Percentiles rank a stretch among this genome's conserved stretches.
These are phyloP conservation scores for Phaetusa simplex DNA, from an alignment of 2,113 vertebrate genomes.

Conservation along the genomic window DNA sequence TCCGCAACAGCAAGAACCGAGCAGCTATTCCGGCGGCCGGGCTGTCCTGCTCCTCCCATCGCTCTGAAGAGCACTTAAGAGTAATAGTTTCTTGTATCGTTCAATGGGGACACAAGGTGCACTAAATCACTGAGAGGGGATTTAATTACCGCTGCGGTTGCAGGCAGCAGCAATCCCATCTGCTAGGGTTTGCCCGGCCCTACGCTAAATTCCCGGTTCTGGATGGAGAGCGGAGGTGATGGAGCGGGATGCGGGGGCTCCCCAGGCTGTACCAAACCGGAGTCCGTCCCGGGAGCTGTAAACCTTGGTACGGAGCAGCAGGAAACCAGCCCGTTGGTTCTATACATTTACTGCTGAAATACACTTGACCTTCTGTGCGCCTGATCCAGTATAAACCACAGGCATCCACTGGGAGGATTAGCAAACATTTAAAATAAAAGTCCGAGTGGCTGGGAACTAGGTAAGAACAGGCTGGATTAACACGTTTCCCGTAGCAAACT, in stretches of 20 bases:
- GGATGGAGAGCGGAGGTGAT: background rate
- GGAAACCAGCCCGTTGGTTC: background rate
- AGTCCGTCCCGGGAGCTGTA: rapidly evolving
- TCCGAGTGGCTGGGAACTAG: background rate
- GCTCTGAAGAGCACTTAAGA: background rate
- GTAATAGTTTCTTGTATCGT: background rate
- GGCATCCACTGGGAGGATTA: conserved; percentile 35
- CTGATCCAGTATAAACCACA: conserved; percentile 29
- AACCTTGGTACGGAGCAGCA: background rate
- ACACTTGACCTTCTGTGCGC: conserved; percentile 11
- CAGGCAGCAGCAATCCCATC: background rate
- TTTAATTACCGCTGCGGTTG: background rate
- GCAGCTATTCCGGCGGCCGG: background rate
- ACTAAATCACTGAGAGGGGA: background rate
- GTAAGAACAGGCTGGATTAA: conserved; percentile 30
- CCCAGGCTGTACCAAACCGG: background rate
- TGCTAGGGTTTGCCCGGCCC: background rate
- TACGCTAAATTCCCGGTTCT: background rate
- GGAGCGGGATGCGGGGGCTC: background rate
- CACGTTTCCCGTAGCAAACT: background rate
- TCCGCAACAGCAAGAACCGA: background rate
- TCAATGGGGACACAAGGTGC: background rate
- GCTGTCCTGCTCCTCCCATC: background rate
- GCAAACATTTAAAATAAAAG: conserved; percentile 14
- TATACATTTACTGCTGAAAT: background rate